Evolutionary conservation across 1,140 invertebrate species (phyloP), one percentile per base, ranked within the genome.

Genomic region (Gonioctena quinquepunctata): DNA sequence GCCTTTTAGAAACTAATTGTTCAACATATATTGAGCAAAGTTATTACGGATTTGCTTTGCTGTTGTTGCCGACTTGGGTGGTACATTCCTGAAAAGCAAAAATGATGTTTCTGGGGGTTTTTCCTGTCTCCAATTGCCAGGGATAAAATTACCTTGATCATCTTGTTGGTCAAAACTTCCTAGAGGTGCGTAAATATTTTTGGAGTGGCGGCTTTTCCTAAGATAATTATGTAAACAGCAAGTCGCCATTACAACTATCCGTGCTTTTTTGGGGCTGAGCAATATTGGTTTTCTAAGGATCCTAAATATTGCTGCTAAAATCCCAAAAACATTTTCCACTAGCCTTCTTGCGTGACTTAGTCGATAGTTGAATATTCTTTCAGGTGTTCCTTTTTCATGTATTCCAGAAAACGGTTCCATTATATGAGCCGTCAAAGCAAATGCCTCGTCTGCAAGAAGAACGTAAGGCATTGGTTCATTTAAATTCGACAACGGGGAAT

Each of bases 371-470:
- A 63, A 69, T 27, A 52, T 26, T 28, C 25, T 13, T 67, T 67
- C 52, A 13, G 18, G 13, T 19, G 49, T 22, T n/a, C 23, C 66
- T 60, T 68, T 68, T n/a, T 62, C 65, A 16, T 66, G 49, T 23
- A 42, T 26, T 25, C 65, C 65, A 22, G 21, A 25, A 27, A 67
- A 84, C 23, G 80, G 80, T 59, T 80, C 82, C 74, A 84, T 75
- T 16, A 84, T 54, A 59, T 81, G 65, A 13, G 63, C 25, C 22
- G 56, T 61, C 21, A 83, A 59, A 6, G 76, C 68, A 66, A 84
- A 84, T 22, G 80, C 79, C 25, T 83, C 78, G 76, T 84, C 83
- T 21, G 72, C 79, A 8, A 83, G 69, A 19, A 69, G 33, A 16
- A 69, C 42, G 26, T 62, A 62, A 19, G 60, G 60, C 60, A 62